Conservation (phyloP, 1,140 invertebrate species). For the Archegozetes longisetosus region DNA sequence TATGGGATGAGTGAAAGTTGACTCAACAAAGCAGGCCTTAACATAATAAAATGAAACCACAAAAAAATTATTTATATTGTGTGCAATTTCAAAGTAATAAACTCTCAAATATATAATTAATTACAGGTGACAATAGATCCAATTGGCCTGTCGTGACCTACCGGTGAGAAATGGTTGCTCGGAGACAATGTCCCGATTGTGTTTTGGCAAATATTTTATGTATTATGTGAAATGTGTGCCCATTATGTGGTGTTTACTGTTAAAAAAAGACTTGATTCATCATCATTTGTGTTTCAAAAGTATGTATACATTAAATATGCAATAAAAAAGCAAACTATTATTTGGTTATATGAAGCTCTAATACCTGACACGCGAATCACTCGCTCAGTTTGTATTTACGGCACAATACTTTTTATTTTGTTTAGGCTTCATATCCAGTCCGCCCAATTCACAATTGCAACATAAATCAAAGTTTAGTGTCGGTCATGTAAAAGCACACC, state of each 20-base stretch:
- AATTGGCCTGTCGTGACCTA: neutral
- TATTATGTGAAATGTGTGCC: neutral
- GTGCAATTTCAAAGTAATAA: too few relatives aligned
- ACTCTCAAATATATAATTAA: neutral
- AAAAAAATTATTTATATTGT: too few relatives aligned
- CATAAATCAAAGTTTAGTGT: neutral
- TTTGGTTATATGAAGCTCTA: too few relatives aligned
- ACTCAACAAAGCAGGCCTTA: too few relatives aligned
- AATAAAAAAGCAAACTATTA: too few relatives aligned
- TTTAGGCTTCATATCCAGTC: neutral
- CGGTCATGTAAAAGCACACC: too few relatives aligned
- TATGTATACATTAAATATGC: too few relatives aligned
- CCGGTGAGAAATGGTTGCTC: neutral
- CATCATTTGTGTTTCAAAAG: neutral
- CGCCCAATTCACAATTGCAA: neutral
- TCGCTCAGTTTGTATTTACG: too few relatives aligned
- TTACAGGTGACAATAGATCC: neutral
- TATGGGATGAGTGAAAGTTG: too few relatives aligned
- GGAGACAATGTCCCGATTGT: neutral
- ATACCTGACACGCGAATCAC: too few relatives aligned
- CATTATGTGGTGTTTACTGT: neutral
- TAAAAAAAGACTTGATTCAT: neutral
- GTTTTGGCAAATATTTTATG: neutral
- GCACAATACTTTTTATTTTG: neutral
- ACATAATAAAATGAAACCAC: too few relatives aligned